phyloP scores from a whole-genome alignment of 2,888 invertebrate genomes.

The Drosophila diplacantha region DNA sequence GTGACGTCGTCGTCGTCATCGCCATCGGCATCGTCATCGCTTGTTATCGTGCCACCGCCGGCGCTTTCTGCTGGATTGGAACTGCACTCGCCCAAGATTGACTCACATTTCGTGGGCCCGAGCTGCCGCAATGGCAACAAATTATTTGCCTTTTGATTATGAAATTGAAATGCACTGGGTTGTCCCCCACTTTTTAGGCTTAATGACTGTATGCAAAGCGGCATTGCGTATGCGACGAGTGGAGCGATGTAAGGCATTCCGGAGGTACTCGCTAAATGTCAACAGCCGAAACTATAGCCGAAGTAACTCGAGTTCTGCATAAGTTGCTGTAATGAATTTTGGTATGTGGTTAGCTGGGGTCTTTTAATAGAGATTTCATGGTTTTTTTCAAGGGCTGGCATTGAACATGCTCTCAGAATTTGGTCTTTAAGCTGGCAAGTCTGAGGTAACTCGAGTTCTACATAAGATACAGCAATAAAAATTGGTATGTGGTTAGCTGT shows the following conservation, averaged over 20 bases:
- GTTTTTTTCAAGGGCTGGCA: too few relatives aligned
- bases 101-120: slow-evolving; percentile 54
- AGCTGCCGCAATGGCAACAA: slow-evolving; percentile 61
- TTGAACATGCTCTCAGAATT: not conserved
- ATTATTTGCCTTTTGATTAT: slow-evolving; percentile 64
- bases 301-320: not conserved
- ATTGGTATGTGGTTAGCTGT: not conserved
- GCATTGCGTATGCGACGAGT: slow-evolving; percentile 16
- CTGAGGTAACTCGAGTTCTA: not conserved
- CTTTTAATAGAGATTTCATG: not conserved
- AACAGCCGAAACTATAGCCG: too few relatives aligned
- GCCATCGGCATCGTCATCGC: slow-evolving; percentile 1
- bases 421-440: not conserved
- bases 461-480: not conserved
- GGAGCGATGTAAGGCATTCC: not conserved
- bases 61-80: slow-evolving; percentile 47
- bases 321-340: not conserved
- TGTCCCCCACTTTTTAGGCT: slow-evolving; percentile 13
- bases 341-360: not conserved
- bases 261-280: not conserved
- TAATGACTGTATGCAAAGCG: slow-evolving; percentile 23
- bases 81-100: slow-evolving; percentile 64
- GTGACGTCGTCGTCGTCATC: slow-evolving; percentile 48
- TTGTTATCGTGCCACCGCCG: slow-evolving; percentile 3
- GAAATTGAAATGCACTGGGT: slow-evolving; percentile 40